These are phyloP conservation scores for Piezodorus guildinii DNA, from an alignment of 1,140 invertebrate genomes.

Conservation along the genomic window DNA sequence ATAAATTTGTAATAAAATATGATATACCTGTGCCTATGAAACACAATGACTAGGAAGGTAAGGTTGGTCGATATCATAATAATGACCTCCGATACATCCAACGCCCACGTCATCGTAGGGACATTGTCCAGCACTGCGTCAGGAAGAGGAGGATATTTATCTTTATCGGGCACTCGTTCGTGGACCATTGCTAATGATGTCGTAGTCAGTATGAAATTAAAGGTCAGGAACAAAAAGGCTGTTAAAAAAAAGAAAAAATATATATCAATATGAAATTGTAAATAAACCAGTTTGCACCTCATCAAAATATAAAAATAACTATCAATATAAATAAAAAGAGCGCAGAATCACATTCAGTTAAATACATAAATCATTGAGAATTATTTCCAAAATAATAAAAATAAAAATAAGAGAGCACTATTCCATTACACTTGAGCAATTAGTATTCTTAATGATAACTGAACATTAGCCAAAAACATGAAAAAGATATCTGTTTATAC, in stretches of 20 bases:
- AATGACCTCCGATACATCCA: constrained; percentile 70
- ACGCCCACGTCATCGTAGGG: constrained; percentile 55
- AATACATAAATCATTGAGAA: too few species aligned
- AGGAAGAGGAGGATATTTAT: constrained; percentile 56
- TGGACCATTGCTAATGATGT: constrained; percentile 70
- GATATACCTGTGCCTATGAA: constrained; percentile 67
- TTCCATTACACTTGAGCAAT: too few species aligned
- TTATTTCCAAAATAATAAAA: too few species aligned
- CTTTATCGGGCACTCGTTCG: constrained; percentile 66
- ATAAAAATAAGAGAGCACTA: too few species aligned
- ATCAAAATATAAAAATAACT: too few species aligned
- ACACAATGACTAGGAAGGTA: constrained; percentile 59
- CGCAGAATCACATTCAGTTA: too few species aligned
- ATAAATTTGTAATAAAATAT: too few species aligned
- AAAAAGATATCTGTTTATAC: too few species aligned
- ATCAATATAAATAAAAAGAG: too few species aligned
- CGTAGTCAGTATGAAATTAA: constrained; percentile 50
- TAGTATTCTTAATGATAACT: too few species aligned
- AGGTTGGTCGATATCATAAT: constrained; percentile 67
- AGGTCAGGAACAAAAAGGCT: constrained; percentile 48
- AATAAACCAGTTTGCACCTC: too few species aligned
- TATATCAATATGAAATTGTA: not conserved
- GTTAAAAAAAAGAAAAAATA: constrained; percentile 23
- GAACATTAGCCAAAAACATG: too few species aligned
- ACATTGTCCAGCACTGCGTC: constrained; percentile 71